phyloP scores from a whole-genome alignment of 2,797 vertebrate species.

The Coregonus sp. region DNA sequence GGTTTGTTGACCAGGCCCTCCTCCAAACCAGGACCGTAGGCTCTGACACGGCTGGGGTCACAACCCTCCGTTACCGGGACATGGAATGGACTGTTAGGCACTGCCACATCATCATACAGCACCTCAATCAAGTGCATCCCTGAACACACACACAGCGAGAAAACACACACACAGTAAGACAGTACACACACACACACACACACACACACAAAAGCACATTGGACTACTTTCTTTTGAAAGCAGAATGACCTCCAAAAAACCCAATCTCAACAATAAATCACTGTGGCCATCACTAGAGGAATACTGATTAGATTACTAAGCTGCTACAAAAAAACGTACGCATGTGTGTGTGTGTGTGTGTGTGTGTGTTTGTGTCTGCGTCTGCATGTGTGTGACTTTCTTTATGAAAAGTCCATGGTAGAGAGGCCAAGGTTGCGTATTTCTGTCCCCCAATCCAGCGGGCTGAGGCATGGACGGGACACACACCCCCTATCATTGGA shows the following conservation, averaged over 20 bases:
- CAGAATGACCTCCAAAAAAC: no score
- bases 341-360: background rate
- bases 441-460: constrained; percentile 55
- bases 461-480: constrained; percentile 36
- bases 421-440: constrained; percentile 27
- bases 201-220: no score
- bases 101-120: constrained; percentile 83
- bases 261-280: no score
- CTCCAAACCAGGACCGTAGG: constrained; percentile 91
- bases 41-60: constrained; percentile 89
- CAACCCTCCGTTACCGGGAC: constrained; percentile 92
- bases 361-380: constrained; percentile 42
- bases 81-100: constrained; percentile 94
- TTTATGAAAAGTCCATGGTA: constrained; percentile 25
- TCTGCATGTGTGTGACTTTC: constrained; percentile 57
- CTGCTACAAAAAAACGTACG: background rate
- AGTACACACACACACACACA: no score
- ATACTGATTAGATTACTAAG: no score
- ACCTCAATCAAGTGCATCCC: constrained; percentile 92
- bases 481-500: constrained; percentile 47
- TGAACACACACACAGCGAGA: constrained; percentile 46
- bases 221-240: no score
- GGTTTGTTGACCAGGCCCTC: constrained; percentile 88
- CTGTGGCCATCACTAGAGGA: background rate
- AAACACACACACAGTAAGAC: background rate